Evolutionary conservation across 2,113 vertebrate species (phyloP), one percentile per base, ranked within the genome.

Genomic region (Cynopterus brachyotis): DNA sequence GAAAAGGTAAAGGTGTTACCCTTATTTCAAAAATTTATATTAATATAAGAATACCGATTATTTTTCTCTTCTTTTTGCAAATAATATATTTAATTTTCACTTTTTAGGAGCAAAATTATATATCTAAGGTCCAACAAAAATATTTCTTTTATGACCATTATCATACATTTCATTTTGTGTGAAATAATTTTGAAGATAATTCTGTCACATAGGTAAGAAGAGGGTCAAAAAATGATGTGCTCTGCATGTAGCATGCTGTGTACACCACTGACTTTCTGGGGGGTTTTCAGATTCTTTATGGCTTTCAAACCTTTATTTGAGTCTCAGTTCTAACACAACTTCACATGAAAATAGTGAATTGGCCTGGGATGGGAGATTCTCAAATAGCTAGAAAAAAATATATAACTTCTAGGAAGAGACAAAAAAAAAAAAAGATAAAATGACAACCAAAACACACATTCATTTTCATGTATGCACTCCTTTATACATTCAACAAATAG

Each of bases 151-250:
- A 62, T 79, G 30, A 55, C 12, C 24, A 72, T 81, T 81, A 75
- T 22, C 62, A 89, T 19, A 9, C 7, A 62, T 86, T 85, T 69
- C 55, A 92, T 72, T 92, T 89, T 67, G 67, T n/a, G 32, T 64
- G 17, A 96, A 89, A 80, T 84, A 30, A 66, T 37, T 93, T 50
- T 89, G 13, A 90, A 96, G 59, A 28, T 73, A 89, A 72, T 9
- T 42, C 73, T 66, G 16, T 89, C 53, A 73, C 55, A 35, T 13
- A 64, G 45, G 62, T 9, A 11, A 47, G 6, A 1, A 19, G 15
- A 89, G 11, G 7, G 9, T 89, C 69, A 80, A 89, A 62, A 55
- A 76, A 35, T 24, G 13, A 59, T 24, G 4, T 89, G 24, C 35
- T 79, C 72, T 76, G 40, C 66, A 26, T 60, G 5, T 26, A 80